phyloP scores from a whole-genome alignment of 2,797 vertebrate genomes.

The Diceros bicornis region DNA sequence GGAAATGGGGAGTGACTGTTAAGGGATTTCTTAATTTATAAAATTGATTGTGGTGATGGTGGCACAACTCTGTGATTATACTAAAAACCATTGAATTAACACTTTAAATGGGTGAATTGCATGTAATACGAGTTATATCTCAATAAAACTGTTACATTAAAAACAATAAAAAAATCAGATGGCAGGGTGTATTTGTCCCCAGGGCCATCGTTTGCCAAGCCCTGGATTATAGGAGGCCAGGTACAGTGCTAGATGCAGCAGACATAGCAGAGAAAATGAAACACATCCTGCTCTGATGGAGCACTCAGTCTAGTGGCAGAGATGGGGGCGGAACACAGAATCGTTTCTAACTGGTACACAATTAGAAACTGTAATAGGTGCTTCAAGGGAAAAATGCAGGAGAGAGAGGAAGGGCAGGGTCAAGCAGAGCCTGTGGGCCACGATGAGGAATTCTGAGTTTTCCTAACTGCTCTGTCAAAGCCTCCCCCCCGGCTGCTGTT shows the following conservation, averaged over 20 bases:
- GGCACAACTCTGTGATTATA: too few relatives aligned
- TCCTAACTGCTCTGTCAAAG: conserved; percentile 4
- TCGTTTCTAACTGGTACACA: not conserved
- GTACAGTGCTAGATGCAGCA: not conserved
- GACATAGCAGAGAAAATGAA: not conserved
- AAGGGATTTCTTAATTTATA: not conserved
- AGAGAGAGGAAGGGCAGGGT: not conserved
- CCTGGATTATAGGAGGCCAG: not conserved
- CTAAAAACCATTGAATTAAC: not conserved
- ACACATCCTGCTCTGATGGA: not conserved
- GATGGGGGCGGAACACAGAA: not conserved
- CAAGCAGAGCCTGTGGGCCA: not conserved
- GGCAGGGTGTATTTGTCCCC: not conserved
- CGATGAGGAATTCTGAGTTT: not conserved
- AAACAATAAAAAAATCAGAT: conserved; percentile 24
- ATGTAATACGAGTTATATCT: not conserved
- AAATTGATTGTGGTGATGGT: not conserved
- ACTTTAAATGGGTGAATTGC: not conserved
- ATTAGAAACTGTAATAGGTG: not conserved
- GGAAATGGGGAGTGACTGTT: not conserved
- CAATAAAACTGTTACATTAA: not conserved
- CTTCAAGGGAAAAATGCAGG: not conserved
- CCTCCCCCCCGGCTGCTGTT: not conserved
- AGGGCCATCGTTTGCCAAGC: not conserved
- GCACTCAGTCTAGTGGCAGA: not conserved